Base-by-base conservation (phyloP, 2,113 vertebrate genomes). In the Lethenteron camtschaticum region DNA sequence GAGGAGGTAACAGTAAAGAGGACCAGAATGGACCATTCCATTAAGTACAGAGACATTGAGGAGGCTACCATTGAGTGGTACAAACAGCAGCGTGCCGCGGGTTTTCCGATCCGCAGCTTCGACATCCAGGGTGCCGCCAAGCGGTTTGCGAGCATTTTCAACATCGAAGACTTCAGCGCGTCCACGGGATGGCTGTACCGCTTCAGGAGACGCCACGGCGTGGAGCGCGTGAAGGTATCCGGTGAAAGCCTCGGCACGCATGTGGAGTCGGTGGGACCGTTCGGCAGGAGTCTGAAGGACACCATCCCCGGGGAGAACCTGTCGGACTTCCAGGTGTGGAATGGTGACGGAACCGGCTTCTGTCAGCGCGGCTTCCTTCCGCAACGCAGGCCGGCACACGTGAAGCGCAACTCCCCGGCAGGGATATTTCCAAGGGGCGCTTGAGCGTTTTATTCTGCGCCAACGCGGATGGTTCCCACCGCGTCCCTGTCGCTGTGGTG, bases 101-200 rank as follows among this genome's bases (percentile, higher is more conserved):
- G 63, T 8, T n/a, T 66, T 66, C 9, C 63, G n/a, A 66, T 66
- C 63, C 8, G 63, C n/a, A 24, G 63, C 63, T 16, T 66, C 63
- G 63, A 66, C 8, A 66, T 66, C 63, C n/a, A 66, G 63, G 24
- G 24, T 24, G 63, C 63, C n/a, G 63, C 63, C 63, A 66, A 66
- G 24, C 63, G 63, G 8, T 66, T 66, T 24, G 63, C 63, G n/a
- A 11, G 10, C 63, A 9, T 66, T n/a, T 66, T 66, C 63, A 24
- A 66, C 63, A 11, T 66, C 8, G 63, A n/a, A 9, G n/a, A 66
- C 10, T 66, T 66, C 63, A 66, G 63, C n/a, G 63, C 63, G 8
- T 66, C 63, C 63, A 16, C 63, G 63, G 63, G 63, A 9, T 66
- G 63, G 63, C 63, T 66, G 2, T 66, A 16, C 63, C 63, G 63